These are phyloP conservation scores for Centropyge bicolor DNA, from an alignment of 2,797 vertebrate species.

Conservation along the genomic window DNA sequence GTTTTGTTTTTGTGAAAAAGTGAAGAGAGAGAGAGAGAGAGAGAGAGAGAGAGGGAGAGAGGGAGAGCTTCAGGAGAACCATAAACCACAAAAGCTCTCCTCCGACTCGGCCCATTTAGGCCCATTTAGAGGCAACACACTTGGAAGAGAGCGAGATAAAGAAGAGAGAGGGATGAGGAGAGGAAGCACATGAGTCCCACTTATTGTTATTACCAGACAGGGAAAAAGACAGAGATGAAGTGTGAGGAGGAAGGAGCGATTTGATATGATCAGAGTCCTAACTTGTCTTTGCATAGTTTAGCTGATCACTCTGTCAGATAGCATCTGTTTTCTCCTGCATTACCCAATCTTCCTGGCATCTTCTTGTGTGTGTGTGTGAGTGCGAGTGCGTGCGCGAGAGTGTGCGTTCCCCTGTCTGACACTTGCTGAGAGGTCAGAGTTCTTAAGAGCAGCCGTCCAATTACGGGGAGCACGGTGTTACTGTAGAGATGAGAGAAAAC, in stretches of 20 bases:
- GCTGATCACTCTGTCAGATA: conserved; percentile 68
- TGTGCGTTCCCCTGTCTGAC: conserved; percentile 55
- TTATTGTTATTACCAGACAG: conserved; percentile 46
- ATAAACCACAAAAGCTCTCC: conserved; percentile 69
- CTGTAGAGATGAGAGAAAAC: conserved; percentile 81
- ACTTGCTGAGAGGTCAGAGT: conserved; percentile 78
- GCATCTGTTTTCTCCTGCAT: conserved; percentile 73
- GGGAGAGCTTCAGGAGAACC: conserved; percentile 55
- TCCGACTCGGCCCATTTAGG: conserved; percentile 68
- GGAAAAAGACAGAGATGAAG: conserved; percentile 41
- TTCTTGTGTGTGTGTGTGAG: conserved; percentile 19
- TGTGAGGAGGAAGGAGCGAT: conserved; percentile 55
- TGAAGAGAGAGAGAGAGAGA: conserved; percentile 32
- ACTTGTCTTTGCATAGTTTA: conserved; percentile 79
- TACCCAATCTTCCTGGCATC: conserved; percentile 70
- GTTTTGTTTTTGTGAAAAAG: conserved; percentile 59
- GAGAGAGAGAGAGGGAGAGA: conserved; percentile 26
- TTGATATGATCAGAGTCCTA: conserved; percentile 70
- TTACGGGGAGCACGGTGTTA: conserved; percentile 73
- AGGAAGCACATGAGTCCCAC: conserved; percentile 36
- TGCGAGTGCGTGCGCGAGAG: background rate
- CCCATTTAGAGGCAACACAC: conserved; percentile 64
- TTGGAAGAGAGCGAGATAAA: conserved; percentile 37
- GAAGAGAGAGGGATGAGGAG: background rate
- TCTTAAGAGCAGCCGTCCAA: conserved; percentile 76